Evolutionary conservation across 1,140 invertebrate genomes (phyloP), one percentile per base, ranked within the genome.

Genomic region (Pygmarrhopalites habei): DNA sequence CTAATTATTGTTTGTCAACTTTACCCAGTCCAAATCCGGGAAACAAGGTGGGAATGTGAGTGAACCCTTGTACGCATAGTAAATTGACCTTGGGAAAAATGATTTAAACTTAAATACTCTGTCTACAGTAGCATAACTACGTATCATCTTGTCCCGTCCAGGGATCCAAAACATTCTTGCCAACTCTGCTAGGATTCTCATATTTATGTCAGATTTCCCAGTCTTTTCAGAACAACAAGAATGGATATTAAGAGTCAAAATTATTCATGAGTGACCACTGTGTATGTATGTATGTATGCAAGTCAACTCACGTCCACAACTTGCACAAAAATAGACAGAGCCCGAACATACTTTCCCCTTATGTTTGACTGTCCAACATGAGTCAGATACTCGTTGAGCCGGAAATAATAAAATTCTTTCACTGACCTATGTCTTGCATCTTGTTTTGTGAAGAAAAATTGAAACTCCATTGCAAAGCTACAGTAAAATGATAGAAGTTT

Each of bases 21-120:
- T 25, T 4, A 10, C n/a, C 44, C 47, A 60, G n/a, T 47, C 30
- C 15, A 60, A 19, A 23, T 60, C 46, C 5, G 39, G 39, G 17
- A 60, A 60, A 25, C 58, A 60, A 2, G 58, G 58, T 21, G 58
- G 58, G 35, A 46, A 46, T 17, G 58, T 51, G 4, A 60, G 46
- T 19, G 12, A 15, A 1, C 58, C 58, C n/a, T 5, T 49, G 47
- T 60, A 60, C 10, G 28, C 35, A n/a, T 49, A 60, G 35, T 51
- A 52, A 49, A 30, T 21, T 12, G 29, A 60, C 17, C 25, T 7
- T 15, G 47, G 29, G 32, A 49, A 43, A 2, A 60, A 32, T 4
- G 10, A 2, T 19, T n/a, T 32, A 29, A 35, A 32, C n/a, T 41
- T 30, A 12, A 49, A 46, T n/a, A n/a, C 26, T n/a, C 14, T 19